Evolutionary conservation across 2,888 invertebrate genomes (phyloP), one percentile per base, ranked within the genome.

Genomic region (Thereva nobilitata): DNA sequence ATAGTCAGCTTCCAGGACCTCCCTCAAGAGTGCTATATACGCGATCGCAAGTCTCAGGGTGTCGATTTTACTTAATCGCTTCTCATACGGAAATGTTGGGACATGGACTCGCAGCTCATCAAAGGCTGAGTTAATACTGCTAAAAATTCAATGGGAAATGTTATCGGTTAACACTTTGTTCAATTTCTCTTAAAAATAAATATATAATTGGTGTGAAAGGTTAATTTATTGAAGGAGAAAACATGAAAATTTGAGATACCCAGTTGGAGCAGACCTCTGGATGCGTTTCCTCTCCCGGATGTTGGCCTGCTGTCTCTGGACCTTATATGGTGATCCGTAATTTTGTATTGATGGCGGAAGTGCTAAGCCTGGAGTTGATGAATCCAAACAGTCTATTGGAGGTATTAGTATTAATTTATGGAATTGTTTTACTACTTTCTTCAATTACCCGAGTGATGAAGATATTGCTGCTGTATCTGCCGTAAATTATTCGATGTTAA

Each of bases 51-150:
- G 83, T 1, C 97, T 87, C 41, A 99, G 85, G 0, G 99, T 98
- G 84, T 99, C 99, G 75, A 99, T 99, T 84, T 99, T 99, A 76
- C 97, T 97, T 42, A 99, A 86, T 35, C 98, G 85, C 80, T 98
- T 98, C 83, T 99, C 99, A 80, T 97, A 99, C 0, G 98, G 98
- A 82, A 99, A 99, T 69, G 98, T 99, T 57, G 99, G 99, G 74
- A 99, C 97, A 84, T 97, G 97, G 73, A 93, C 91, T 66, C 98
- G 87, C 77, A 99, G 88, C 82, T 97, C 97, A 85, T 98, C 97
- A 87, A 97, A 97, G 82, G 97, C 97, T 83, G 95, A 94, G 89
- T 96, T 96, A 86, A 98, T 98, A 88, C 96, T 97, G 90, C 93
- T 93, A 89, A 86, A 89, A 83, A 79, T 67, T 73, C 68, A 66